Base-by-base conservation (phyloP, 2,888 invertebrate species). In the Gymnocheta viridis region DNA sequence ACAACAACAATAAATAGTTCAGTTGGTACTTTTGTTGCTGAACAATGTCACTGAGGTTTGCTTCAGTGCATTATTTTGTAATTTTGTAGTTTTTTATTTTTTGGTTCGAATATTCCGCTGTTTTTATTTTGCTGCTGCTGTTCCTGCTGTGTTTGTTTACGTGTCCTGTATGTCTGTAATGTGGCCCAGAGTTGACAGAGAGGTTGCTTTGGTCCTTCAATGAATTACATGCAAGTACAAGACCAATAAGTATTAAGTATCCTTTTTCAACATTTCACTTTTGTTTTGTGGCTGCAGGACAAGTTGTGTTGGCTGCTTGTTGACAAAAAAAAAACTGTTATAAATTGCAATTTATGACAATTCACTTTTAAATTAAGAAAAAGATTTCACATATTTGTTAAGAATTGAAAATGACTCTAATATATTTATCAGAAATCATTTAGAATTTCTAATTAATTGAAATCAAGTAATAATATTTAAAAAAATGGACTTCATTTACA, bases 91-190 rank as follows among this genome's bases (percentile, higher is more conserved):
- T 19, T 32, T 24, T 9, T n/a, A n/a, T 47, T 56, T 56, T 24
- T 2, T 5, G 14, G 6, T 49, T 35, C 6, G 32, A n/a, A 44
- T n/a, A 49, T 62, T 38, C 41, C 17, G 44, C 54, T 76, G 54
- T 69, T 60, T 77, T 78, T 27, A 60, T 78, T 12, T 14, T 14
- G 49, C 32, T 70, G 19, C 27, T 35, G 22, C 38, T 49, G 14
- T 7, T 27, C 24, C 9, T 60, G 10, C 22, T 56, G 64, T 22
- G 64, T 67, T 35, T 81, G 54, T 62, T 81, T 81, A 76, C 69
- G 74, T 81, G 69, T 69, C 81, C 69, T 74, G 60, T 74, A 62
- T 74, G 56, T 29, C 69, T 62, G 35, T 27, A 38, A 35, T 69
- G 60, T 56, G 62, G 29, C 69, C 73, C 24, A 41, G 51, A 51